Evolutionary conservation across 1,140 invertebrate species (phyloP).

Genomic region (Agrilus planipennis): DNA sequence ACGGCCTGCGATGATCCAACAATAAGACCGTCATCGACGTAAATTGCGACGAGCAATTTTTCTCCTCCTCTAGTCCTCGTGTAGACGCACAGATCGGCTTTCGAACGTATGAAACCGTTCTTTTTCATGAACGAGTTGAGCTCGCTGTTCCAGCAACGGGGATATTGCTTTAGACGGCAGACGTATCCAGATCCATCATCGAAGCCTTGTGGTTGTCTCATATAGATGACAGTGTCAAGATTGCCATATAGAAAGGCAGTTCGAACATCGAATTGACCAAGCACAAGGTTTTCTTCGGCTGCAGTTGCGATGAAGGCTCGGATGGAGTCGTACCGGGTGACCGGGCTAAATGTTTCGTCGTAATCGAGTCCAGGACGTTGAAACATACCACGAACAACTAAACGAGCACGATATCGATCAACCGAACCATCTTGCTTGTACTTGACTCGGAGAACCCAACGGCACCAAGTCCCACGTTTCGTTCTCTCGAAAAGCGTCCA

Average conservation of each 20-base stretch:
- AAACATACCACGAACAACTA: constrained; percentile 32
- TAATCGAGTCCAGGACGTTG: constrained; percentile 25
- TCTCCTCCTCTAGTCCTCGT: no score
- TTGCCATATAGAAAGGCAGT: constrained; percentile 27
- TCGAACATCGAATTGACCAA: constrained; percentile 25
- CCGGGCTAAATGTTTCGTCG: constrained; percentile 27
- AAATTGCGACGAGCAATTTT: no score
- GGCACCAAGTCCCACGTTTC: constrained; percentile 6
- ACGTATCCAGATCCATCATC: constrained; percentile 16
- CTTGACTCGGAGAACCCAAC: constrained; percentile 19
- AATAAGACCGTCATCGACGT: no score
- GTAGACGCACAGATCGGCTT: no score
- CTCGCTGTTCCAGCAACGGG: constrained; percentile 27
- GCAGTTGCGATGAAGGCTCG: constrained; percentile 19
- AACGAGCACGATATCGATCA: constrained; percentile 30
- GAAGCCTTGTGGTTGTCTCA: constrained; percentile 32
- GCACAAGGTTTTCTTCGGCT: constrained; percentile 5
- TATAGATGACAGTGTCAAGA: constrained; percentile 33
- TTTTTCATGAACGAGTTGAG: no score
- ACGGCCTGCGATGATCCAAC: no score
- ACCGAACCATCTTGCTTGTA: constrained; percentile 9
- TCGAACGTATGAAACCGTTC: no score
- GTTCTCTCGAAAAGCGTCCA: constrained; percentile 5
- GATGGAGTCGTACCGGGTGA: constrained; percentile 23
- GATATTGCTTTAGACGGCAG: constrained; percentile 30